phyloP scores from a whole-genome alignment of 37 sponge, comb jelly and placozoan species.

The Dysidea cf. avara region DNA sequence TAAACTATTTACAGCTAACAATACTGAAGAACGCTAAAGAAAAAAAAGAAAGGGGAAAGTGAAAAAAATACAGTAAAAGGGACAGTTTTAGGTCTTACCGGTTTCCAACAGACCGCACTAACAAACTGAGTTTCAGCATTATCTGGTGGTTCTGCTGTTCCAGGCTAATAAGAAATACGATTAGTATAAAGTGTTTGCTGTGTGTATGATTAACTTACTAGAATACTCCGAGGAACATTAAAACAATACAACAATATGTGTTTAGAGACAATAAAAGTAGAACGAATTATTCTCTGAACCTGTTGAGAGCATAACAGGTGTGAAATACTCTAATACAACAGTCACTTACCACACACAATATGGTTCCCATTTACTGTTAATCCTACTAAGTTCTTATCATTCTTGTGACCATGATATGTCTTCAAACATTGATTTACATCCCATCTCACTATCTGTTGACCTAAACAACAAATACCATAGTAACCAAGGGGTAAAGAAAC shows the following conservation, averaged over 20 bases:
- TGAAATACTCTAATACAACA: too few species aligned
- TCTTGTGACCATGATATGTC: slow-evolving; percentile 74
- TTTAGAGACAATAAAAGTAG: slow-evolving; percentile 67
- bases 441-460: slow-evolving; percentile 85
- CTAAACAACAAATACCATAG: too few species aligned
- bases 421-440: slow-evolving; percentile 13
- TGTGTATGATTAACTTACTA: slow-evolving; percentile 58
- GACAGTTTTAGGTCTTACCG: too few species aligned
- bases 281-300: slow-evolving; percentile 75
- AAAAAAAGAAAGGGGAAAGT: too few species aligned
- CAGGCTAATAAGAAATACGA: too few species aligned
- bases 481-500: too few species aligned
- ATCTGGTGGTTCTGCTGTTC: too few species aligned
- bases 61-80: too few species aligned
- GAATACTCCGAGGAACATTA: slow-evolving; percentile 28
- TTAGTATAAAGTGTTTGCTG: too few species aligned
- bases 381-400: slow-evolving; percentile 95
- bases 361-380: slow-evolving; percentile 57
- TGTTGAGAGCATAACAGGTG: neutral
- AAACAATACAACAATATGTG: slow-evolving; percentile 66
- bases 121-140: slow-evolving; percentile 67
- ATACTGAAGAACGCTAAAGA: too few species aligned
- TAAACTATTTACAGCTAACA: too few species aligned
- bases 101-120: slow-evolving; percentile 68
- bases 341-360: slow-evolving; percentile 87